These are phyloP conservation scores for Galendromus occidentalis DNA, from an alignment of 1,140 invertebrate species.

Conservation along the genomic window DNA sequence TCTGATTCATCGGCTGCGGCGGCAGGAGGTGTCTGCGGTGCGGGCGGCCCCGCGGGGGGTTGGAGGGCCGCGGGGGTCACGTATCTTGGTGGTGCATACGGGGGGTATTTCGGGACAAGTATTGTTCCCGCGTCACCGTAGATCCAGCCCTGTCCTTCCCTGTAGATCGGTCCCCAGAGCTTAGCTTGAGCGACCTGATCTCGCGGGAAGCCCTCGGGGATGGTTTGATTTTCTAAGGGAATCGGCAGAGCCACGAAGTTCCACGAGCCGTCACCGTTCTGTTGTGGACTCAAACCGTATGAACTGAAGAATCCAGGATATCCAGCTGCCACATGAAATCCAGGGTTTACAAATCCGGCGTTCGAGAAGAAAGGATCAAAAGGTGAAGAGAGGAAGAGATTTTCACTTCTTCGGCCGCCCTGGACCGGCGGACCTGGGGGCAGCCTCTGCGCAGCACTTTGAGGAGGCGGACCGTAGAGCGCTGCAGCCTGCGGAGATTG, in stretches of 20 bases:
- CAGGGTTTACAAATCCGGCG: neutral
- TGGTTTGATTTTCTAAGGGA: neutral
- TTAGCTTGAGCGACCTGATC: conserved; percentile 3
- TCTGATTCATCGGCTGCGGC: neutral
- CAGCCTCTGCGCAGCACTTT: neutral
- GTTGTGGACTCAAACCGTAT: neutral
- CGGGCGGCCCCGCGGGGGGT: neutral
- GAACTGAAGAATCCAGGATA: neutral
- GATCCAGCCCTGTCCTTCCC: neutral
- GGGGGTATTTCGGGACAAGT: neutral
- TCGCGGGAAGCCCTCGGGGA: neutral
- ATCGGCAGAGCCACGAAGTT: conserved; percentile 4
- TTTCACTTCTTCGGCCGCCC: neutral
- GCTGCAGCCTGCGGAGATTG: neutral
- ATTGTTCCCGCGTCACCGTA: neutral
- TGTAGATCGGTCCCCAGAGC: conserved; percentile 4
- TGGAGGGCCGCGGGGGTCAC: neutral
- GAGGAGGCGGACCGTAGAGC: neutral
- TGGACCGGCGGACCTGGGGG: neutral
- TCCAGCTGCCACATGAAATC: neutral
- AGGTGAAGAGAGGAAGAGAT: neutral
- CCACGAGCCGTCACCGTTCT: conserved; percentile 1
- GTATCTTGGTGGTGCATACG: neutral
- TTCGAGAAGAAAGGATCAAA: conserved; percentile 2
- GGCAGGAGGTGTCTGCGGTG: neutral